Evolutionary conservation across 2,113 vertebrate species (phyloP), one percentile per base, ranked within the genome.

Genomic region (Tauraco erythrolophus): DNA sequence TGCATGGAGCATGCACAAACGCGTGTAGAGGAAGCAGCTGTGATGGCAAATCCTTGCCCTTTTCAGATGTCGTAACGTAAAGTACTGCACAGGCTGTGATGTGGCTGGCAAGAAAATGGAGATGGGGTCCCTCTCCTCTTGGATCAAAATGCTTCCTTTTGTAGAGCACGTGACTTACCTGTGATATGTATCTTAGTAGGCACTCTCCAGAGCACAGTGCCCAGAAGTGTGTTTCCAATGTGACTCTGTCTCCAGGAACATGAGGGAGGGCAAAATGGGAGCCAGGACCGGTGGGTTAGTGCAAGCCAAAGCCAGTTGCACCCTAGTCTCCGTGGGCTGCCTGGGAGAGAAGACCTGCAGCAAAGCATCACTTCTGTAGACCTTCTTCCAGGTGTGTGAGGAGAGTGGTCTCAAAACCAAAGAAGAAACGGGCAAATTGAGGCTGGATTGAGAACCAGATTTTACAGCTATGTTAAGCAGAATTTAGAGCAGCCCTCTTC

Each of bases 151-250:
- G 7, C 31, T 86, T 72, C 19, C 19, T 79, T 94, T 92, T 92
- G 77, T 64, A 68, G 23, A 90, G 56, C 46, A 22, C 48, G 71
- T 66, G 88, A 85, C 78, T 94, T 92, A 93, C 78, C 79, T 94
- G 83, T 48, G 54, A 45, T 89, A 72, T 86, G 54, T 39, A 31
- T 76, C 33, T 53, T 30, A 76, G 54, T 35, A 57, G 58, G 70
- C 53, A 22, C 45, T 76, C 71, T 53, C 48, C 37, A 57, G 82
- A 92, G 46, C 66, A 66, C 0, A 1, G 43, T 75, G 88, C 51
- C 71, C 91, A 79, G 45, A 48, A 86, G n/a, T 1, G 2, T 62
- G 30, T 43, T 95, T 93, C 75, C 82, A 90, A 10, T 1, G 0
- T 1, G 1, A 15, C 21, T 72, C 43, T 39, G 31, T 57, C 0